phyloP scores from a whole-genome alignment of 2,888 invertebrate species.

The Amphipoea lucens region DNA sequence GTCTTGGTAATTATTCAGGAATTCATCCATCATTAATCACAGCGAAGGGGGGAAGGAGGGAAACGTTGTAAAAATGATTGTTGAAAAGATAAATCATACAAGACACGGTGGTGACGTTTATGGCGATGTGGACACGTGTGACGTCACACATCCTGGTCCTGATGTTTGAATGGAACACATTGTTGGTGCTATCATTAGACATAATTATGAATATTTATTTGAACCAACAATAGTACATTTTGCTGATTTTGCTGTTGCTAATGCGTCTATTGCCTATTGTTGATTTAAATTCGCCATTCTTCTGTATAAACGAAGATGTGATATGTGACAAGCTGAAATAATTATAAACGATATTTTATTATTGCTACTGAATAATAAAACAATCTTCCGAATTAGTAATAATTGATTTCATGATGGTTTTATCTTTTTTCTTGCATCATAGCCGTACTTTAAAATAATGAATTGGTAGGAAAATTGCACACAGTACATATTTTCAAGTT shows the following conservation, averaged over 20 bases:
- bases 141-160: conserved; percentile 54
- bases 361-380: conserved; percentile 9
- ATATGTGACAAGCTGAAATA: conserved; percentile 18
- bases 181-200: conserved; percentile 78
- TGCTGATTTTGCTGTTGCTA: conserved; percentile 25
- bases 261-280: conserved; percentile 46
- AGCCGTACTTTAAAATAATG: background rate
- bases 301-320: background rate
- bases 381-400: background rate
- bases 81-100: conserved; percentile 89
- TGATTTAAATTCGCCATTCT: conserved; percentile 31
- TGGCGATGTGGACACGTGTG: conserved; percentile 77
- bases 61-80: conserved; percentile 89
- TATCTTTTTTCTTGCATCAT: background rate
- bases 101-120: conserved; percentile 86
- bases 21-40: conserved; percentile 91
- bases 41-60: conserved; percentile 84
- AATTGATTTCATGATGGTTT: conserved; percentile 3
- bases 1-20: conserved; percentile 91
- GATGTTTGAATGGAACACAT: conserved; percentile 75
- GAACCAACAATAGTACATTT: conserved; percentile 63
- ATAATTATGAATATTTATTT: conserved; percentile 79
- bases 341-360: conserved; percentile 17
- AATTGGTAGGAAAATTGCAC: background rate
- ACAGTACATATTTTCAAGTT: background rate